A percentile compares a stretch with the other conserved stretches of the same genome.
Conservation (phyloP, 1,140 invertebrate genomes). For the Drosophila kikkawai region DNA sequence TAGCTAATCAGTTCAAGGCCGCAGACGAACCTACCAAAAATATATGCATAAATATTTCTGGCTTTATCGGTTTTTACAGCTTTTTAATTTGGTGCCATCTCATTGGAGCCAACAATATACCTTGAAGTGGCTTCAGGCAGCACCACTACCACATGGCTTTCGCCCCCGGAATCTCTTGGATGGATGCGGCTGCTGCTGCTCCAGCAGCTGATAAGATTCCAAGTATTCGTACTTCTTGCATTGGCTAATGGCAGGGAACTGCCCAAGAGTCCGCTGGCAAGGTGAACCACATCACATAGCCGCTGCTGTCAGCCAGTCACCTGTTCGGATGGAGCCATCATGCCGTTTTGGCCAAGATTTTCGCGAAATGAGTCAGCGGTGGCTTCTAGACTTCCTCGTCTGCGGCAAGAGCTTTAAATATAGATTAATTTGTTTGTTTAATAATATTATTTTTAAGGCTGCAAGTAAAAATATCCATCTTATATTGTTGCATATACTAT, state of each 20-base stretch:
- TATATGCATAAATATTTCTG: slow-evolving; percentile 46
- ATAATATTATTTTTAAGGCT: neutral
- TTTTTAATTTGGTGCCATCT: slow-evolving; percentile 40
- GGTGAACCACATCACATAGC: neutral
- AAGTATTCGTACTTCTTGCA: neutral
- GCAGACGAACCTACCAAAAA: slow-evolving; percentile 40
- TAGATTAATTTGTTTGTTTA: neutral
- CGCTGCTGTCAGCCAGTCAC: neutral
- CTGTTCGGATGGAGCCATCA: neutral
- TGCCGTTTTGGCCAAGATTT: neutral
- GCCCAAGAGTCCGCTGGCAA: slow-evolving; percentile 2
- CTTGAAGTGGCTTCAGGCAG: slow-evolving; percentile 1
- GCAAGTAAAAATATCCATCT: neutral
- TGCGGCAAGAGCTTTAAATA: neutral
- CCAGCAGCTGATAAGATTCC: neutral
- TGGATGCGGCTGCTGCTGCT: neutral
- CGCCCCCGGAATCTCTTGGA: neutral
- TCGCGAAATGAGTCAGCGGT: neutral
- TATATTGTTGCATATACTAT: too few species aligned
- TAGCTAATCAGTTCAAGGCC: slow-evolving; percentile 75
- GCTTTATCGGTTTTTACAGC: slow-evolving; percentile 34
- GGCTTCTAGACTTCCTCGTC: slow-evolving; percentile 10
- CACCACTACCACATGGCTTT: slow-evolving; percentile 3
- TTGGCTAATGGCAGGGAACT: slow-evolving; percentile 7
- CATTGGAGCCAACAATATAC: neutral